These are phyloP conservation scores for Sitta europaea DNA, from an alignment of 2,113 vertebrate species.

Conservation along the genomic window DNA sequence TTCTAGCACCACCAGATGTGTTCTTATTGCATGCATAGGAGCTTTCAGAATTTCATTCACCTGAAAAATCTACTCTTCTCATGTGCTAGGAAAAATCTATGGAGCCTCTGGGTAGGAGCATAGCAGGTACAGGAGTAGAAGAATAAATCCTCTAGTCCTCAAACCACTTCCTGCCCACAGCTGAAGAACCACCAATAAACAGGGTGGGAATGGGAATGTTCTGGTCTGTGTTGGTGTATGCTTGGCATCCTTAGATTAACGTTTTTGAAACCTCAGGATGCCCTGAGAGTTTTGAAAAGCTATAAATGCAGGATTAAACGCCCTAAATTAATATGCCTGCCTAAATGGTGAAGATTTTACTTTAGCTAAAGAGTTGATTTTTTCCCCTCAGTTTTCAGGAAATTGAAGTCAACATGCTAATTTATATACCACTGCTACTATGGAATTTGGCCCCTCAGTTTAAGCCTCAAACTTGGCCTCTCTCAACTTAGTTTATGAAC, in stretches of 20 bases:
- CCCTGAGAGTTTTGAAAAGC: neutral
- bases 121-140: neutral
- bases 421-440: neutral
- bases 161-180: slow-evolving; percentile 2
- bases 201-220: neutral
- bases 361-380: neutral
- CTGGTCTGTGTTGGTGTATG: neutral
- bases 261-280: slow-evolving; percentile 20
- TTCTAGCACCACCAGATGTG: neutral
- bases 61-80: neutral
- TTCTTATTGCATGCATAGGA: neutral
- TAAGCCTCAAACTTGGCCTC: neutral
- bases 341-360: neutral
- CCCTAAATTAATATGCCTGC: neutral
- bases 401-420: neutral
- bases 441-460: neutral
- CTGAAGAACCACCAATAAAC: slow-evolving; percentile 13
- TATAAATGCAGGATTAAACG: neutral
- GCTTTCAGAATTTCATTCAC: neutral
- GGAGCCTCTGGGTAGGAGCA: neutral
- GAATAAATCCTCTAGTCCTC: neutral
- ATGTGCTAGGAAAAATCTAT: neutral
- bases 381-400: neutral
- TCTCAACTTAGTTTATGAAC: neutral
- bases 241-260: neutral